Evolutionary conservation across 2,113 vertebrate species (phyloP).

Genomic region (Sapayoa aenigma): DNA sequence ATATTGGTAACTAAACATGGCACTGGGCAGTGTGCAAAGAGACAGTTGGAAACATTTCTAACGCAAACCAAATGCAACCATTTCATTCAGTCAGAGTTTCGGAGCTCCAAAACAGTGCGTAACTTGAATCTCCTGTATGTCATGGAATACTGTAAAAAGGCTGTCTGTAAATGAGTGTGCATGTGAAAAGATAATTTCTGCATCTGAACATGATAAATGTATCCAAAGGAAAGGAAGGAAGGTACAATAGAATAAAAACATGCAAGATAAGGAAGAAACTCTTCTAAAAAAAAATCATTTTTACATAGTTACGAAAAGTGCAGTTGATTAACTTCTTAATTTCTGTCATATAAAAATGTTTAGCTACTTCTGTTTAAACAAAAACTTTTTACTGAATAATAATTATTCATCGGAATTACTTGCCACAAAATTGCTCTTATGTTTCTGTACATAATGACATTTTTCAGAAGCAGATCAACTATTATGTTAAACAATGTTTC

Average conservation of each 20-base stretch:
- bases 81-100: not conserved
- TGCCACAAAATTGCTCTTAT: not conserved
- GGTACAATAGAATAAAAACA: not conserved
- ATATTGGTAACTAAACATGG: not conserved
- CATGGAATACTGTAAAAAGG: not conserved
- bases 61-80: not conserved
- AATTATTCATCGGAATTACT: not conserved
- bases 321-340: not conserved
- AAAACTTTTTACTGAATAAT: not conserved
- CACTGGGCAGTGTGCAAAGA: not conserved
- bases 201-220: not conserved
- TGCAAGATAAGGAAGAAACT: not conserved
- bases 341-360: not conserved
- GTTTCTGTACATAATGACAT: not conserved
- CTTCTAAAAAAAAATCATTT: not conserved
- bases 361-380: not conserved
- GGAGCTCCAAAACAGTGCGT: not conserved
- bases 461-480: constrained; percentile 30
- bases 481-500: not conserved
- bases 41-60: not conserved
- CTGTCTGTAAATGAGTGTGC: not conserved
- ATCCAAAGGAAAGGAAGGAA: not conserved
- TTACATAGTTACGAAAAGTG: not conserved
- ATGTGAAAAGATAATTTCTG: not conserved
- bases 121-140: not conserved